Evolutionary conservation across 2,797 vertebrate species (phyloP).

Genomic region (Poecile montanus): DNA sequence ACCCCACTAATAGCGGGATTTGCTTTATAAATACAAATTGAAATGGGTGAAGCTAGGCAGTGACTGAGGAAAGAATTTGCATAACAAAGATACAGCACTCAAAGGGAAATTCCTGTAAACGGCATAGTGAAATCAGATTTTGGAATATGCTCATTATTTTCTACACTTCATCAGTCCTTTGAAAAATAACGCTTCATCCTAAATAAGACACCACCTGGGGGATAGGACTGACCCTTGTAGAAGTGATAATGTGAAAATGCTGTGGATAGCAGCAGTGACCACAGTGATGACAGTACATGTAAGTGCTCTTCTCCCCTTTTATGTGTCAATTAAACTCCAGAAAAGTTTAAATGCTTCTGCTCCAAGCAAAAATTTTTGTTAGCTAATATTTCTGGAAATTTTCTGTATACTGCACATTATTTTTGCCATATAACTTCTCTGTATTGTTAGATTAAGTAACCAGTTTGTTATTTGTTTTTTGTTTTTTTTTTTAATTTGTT

Average conservation of each 20-base stretch:
- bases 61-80: not conserved
- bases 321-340: not conserved
- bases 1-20: accelerated
- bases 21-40: not conserved
- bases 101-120: constrained; percentile 14
- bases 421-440: not conserved
- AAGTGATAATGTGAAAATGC: not conserved
- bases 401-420: not conserved
- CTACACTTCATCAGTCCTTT: not conserved
- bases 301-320: not conserved
- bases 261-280: not conserved
- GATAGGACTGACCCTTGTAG: not conserved
- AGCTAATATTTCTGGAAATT: not conserved
- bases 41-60: not conserved
- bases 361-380: not conserved
- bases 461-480: not conserved
- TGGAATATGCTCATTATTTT: not conserved
- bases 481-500: accelerated
- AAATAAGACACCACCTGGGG: not conserved
- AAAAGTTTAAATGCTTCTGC: not conserved
- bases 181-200: not conserved
- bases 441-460: not conserved
- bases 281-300: not conserved
- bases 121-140: not conserved
- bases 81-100: not conserved